phyloP scores from a whole-genome alignment of 2,113 vertebrate species.

The Apodemus speciosus region DNA sequence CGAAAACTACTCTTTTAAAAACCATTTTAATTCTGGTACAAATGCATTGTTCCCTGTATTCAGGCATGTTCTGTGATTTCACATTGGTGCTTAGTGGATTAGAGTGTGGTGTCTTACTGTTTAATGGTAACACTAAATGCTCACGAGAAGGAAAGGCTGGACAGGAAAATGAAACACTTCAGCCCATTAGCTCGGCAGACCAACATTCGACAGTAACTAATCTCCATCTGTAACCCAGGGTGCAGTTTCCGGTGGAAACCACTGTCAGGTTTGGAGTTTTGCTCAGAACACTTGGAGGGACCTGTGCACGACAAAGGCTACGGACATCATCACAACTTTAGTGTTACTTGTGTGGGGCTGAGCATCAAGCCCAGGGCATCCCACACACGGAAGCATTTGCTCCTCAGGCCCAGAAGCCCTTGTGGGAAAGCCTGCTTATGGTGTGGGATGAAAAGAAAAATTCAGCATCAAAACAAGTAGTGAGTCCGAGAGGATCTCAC shows the following conservation, averaged over 20 bases:
- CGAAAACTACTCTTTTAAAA: background rate
- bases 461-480: background rate
- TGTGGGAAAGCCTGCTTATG: conserved; percentile 18
- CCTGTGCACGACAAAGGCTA: background rate
- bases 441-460: conserved; percentile 10
- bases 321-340: background rate
- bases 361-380: background rate
- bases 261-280: background rate
- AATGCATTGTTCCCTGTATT: conserved; percentile 31
- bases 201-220: background rate
- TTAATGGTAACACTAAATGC: background rate
- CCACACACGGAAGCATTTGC: background rate
- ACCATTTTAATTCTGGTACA: conserved; percentile 27
- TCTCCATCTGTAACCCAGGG: conserved; percentile 21
- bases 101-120: conserved; percentile 23
- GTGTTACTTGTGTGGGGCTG: background rate
- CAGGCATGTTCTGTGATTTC: conserved; percentile 62
- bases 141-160: conserved; percentile 43
- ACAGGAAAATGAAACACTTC: conserved; percentile 57
- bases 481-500: conserved; percentile 45
- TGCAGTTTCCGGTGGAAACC: conserved; percentile 45
- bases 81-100: conserved; percentile 17
- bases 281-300: background rate
- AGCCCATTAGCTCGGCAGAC: background rate
- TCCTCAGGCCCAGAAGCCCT: background rate